phyloP scores from a whole-genome alignment of 2,888 invertebrate genomes.

The Gryllus longicercus region DNA sequence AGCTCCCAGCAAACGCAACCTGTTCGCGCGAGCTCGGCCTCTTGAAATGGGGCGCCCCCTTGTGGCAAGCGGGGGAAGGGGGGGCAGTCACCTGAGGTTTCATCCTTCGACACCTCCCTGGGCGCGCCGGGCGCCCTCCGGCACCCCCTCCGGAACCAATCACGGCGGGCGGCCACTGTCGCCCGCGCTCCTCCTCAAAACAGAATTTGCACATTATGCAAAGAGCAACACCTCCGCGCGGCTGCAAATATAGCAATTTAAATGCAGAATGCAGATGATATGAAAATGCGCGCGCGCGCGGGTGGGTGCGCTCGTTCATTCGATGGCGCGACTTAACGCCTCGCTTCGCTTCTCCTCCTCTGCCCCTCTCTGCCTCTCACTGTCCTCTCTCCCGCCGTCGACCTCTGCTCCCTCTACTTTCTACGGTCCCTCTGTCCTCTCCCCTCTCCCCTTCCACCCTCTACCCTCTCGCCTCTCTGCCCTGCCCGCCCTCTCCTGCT shows the following conservation, averaged over 20 bases:
- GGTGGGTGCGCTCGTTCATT: background rate
- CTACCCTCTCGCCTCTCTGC: too few relatives aligned
- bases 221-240: background rate
- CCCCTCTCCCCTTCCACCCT: too few relatives aligned
- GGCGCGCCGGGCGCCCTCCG: too few relatives aligned
- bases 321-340: background rate
- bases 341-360: background rate
- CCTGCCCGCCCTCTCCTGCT: too few relatives aligned
- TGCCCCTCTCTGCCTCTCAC: too few relatives aligned
- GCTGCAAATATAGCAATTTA: background rate
- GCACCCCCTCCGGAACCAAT: background rate
- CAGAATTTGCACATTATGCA: conserved; percentile 17
- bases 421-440: background rate
- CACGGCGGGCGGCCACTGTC: background rate
- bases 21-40: too few relatives aligned
- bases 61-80: too few relatives aligned
- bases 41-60: too few relatives aligned
- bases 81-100: too few relatives aligned
- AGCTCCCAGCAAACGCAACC: too few relatives aligned
- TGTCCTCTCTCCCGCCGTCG: too few relatives aligned
- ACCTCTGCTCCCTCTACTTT: background rate
- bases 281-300: background rate
- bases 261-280: background rate
- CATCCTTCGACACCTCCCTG: too few relatives aligned
- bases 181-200: background rate